Conservation (phyloP, 2,113 vertebrate species). For the Xiphias gladius region DNA sequence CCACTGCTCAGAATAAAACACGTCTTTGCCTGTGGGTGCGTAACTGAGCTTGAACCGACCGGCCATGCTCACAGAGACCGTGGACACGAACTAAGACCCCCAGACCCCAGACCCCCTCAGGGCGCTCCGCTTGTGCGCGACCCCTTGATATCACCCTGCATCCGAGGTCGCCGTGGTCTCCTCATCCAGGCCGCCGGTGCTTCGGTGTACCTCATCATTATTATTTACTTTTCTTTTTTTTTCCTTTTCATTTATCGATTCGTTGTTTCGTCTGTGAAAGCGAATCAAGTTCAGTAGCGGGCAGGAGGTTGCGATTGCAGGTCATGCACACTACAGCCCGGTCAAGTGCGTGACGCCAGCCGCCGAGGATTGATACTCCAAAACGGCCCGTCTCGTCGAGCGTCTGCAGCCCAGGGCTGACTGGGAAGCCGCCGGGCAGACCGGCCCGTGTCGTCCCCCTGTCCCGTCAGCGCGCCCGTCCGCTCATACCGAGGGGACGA, state of each 20-base stretch:
- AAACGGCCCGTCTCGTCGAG: neutral
- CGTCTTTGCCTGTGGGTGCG: neutral
- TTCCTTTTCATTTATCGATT: too few relatives aligned
- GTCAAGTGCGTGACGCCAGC: constrained; percentile 40
- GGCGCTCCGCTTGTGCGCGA: too few relatives aligned
- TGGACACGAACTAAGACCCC: too few relatives aligned
- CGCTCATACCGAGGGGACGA: neutral
- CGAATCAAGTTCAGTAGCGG: too few relatives aligned
- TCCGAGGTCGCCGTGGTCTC: neutral
- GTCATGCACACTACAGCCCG: neutral
- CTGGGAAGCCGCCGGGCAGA: neutral
- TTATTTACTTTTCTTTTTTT: neutral
- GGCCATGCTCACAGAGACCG: neutral
- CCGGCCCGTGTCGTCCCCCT: neutral
- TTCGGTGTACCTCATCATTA: neutral
- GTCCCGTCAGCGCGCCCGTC: neutral
- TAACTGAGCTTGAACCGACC: too few relatives aligned
- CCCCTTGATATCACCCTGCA: neutral
- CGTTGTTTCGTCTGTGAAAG: too few relatives aligned
- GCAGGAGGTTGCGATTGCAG: too few relatives aligned
- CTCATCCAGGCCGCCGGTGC: neutral
- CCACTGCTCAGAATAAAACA: neutral
- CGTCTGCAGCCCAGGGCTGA: neutral
- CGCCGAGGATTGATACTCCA: constrained; percentile 1
- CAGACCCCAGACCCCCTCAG: too few relatives aligned